Evolutionary conservation across 2,888 invertebrate species (phyloP).

Genomic region (Neocrepidodera transversa): DNA sequence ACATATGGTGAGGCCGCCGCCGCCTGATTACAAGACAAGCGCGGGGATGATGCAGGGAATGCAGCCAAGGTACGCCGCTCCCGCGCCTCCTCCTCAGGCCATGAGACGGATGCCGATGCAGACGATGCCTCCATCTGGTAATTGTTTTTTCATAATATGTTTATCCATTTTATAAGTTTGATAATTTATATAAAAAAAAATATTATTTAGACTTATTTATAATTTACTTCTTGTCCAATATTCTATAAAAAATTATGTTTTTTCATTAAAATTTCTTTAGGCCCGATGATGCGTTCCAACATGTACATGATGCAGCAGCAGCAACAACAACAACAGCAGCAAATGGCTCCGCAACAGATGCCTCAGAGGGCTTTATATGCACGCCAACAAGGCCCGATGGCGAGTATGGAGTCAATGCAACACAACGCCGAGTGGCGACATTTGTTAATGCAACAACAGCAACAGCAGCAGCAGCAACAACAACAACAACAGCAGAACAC

Average conservation of each 20-base stretch:
- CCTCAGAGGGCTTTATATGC: conserved; percentile 60
- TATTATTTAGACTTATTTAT: no score
- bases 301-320: conserved; percentile 67
- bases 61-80: conserved; percentile 58
- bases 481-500: conserved; percentile 64
- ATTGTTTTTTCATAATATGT: no score
- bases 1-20: conserved; percentile 71
- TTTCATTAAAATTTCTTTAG: conserved; percentile 50
- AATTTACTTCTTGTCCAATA: background rate
- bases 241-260: background rate
- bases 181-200: no score
- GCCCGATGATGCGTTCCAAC: conserved; percentile 73
- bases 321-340: conserved; percentile 64
- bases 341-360: conserved; percentile 43
- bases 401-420: conserved; percentile 62
- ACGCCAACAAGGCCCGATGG: conserved; percentile 62
- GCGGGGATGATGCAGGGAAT: conserved; percentile 62
- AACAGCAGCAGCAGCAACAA: conserved; percentile 71
- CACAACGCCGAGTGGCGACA: conserved; percentile 69
- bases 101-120: conserved; percentile 74
- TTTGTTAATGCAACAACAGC: conserved; percentile 67
- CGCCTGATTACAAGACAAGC: conserved; percentile 84
- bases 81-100: conserved; percentile 62
- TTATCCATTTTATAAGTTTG: background rate
- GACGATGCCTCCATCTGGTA: conserved; percentile 74